These are phyloP conservation scores for Pogonocherus hispidulus DNA, from an alignment of 2,888 invertebrate species.

Conservation along the genomic window DNA sequence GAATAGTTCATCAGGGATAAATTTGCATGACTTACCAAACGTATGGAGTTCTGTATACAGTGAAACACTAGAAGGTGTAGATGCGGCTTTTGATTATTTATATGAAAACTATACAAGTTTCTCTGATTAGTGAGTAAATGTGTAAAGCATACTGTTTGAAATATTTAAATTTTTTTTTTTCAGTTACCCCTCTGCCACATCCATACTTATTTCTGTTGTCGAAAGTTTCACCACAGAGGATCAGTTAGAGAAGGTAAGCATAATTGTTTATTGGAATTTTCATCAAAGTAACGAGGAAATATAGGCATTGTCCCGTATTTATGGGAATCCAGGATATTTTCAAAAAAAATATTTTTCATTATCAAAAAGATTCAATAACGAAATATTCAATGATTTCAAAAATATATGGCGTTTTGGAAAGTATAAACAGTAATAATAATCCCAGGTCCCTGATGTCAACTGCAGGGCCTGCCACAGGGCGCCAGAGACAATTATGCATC, in stretches of 20 bases:
- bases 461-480: too few relatives aligned
- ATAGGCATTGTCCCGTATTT: too few relatives aligned
- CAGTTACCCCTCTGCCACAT: conserved; percentile 30
- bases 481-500: too few relatives aligned
- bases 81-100: conserved; percentile 71
- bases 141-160: not conserved
- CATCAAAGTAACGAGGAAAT: too few relatives aligned
- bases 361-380: too few relatives aligned
- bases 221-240: conserved; percentile 34
- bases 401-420: too few relatives aligned
- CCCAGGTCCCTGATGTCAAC: too few relatives aligned
- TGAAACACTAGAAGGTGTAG: conserved; percentile 72
- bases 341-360: too few relatives aligned
- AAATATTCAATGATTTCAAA: too few relatives aligned
- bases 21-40: conserved; percentile 68
- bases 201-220: conserved; percentile 35
- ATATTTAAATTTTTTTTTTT: conserved; percentile 5
- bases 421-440: too few relatives aligned
- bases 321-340: too few relatives aligned
- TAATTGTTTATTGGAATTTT: too few relatives aligned
- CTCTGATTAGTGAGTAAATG: conserved; percentile 53
- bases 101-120: conserved; percentile 64
- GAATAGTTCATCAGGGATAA: conserved; percentile 63
- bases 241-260: conserved; percentile 39
- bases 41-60: conserved; percentile 70